A percentile compares a stretch with the other conserved stretches of the same genome.
These are phyloP conservation scores for Zosterops japonicus DNA, from an alignment of 2,113 vertebrate genomes.

Conservation along the genomic window DNA sequence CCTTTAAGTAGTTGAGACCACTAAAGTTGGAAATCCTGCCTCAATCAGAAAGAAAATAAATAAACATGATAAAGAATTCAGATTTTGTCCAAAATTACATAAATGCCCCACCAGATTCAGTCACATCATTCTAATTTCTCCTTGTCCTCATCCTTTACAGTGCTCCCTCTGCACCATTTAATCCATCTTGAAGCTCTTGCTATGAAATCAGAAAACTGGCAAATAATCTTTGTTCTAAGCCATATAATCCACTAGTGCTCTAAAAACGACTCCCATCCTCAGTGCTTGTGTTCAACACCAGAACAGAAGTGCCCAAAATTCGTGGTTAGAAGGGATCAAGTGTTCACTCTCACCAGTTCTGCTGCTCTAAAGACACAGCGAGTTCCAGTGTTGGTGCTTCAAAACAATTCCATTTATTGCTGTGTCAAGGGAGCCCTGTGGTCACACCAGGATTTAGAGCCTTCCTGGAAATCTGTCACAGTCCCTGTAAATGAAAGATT, in stretches of 20 bases:
- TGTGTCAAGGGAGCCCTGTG: neutral
- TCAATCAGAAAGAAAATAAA: neutral
- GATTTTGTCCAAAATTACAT: neutral
- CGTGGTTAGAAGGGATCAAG: neutral
- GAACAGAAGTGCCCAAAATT: neutral
- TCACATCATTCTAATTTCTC: neutral
- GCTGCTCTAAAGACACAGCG: neutral
- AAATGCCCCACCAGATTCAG: neutral
- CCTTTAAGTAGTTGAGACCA: neutral
- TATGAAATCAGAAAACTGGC: slow-evolving; percentile 4
- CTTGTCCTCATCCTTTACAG: neutral
- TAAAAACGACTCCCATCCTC: neutral
- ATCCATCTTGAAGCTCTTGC: neutral
- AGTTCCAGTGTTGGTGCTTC: neutral
- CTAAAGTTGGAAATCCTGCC: neutral
- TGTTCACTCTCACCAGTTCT: neutral
- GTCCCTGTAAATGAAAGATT: neutral
- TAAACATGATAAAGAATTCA: neutral
- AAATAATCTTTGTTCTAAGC: neutral
- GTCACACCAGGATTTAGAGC: neutral
- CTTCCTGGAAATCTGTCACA: neutral
- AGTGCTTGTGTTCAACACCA: neutral
- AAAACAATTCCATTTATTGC: slow-evolving; percentile 21
- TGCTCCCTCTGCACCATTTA: neutral
- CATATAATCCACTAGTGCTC: neutral